Percentiles rank a stretch among this genome's conserved stretches.
phyloP scores from a whole-genome alignment of 2,113 vertebrate species.

The Macheiramphus alcinus region DNA sequence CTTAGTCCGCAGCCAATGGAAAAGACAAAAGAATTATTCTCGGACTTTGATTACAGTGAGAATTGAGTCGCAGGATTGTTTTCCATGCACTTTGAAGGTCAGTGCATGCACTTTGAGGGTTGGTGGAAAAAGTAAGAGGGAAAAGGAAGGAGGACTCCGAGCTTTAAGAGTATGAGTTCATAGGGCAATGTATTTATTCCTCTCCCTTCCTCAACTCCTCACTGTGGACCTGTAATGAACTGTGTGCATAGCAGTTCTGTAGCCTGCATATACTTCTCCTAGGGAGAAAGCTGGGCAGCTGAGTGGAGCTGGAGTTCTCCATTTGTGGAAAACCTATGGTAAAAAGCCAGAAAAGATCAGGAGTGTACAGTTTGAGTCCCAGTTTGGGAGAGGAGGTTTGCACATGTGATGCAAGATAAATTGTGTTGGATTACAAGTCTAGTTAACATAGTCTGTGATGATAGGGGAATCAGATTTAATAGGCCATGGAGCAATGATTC shows the following conservation, averaged over 20 bases:
- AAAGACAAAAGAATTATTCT: neutral
- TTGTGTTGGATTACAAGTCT: neutral
- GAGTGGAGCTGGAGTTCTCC: neutral
- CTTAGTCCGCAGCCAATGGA: neutral
- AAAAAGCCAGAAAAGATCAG: neutral
- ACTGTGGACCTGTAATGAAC: neutral
- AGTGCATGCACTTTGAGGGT: neutral
- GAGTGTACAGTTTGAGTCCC: neutral
- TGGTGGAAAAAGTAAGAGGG: neutral
- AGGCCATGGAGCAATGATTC: neutral
- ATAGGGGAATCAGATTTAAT: neutral
- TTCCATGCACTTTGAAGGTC: neutral
- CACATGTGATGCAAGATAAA: neutral
- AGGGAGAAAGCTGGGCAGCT: neutral
- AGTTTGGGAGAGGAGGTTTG: neutral
- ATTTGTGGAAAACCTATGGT: neutral
- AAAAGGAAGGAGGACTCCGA: neutral
- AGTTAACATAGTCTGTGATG: neutral
- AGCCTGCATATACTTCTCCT: neutral
- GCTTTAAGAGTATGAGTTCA: neutral
- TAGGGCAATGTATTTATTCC: neutral
- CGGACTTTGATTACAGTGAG: neutral
- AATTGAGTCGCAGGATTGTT: neutral
- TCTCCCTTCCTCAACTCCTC: neutral
- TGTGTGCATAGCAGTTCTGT: neutral